phyloP scores from a whole-genome alignment of 2,888 invertebrate genomes.

The Calameuta pallipes region DNA sequence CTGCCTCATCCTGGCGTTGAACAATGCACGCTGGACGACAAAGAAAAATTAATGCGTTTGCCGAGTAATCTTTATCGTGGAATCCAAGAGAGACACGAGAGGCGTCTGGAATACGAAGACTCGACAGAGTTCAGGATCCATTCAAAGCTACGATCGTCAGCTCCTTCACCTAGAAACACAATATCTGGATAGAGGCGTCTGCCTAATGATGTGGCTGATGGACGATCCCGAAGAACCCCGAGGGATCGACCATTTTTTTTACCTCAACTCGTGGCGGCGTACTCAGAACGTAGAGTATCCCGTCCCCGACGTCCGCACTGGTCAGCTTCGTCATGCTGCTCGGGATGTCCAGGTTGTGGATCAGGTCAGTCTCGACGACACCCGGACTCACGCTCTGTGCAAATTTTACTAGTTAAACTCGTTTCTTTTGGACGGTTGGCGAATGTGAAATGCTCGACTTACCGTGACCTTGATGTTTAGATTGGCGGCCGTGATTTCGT shows the following conservation, averaged over 20 bases:
- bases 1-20: no score
- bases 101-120: no score
- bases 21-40: no score
- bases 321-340: no score
- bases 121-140: no score
- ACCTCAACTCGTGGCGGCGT: constrained; percentile 50
- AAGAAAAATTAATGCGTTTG: no score
- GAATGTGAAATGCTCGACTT: constrained; percentile 22
- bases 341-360: constrained; percentile 13
- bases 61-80: no score
- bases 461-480: constrained; percentile 65
- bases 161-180: constrained; percentile 37
- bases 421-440: no score
- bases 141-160: constrained; percentile 27
- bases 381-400: constrained; percentile 61
- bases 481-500: constrained; percentile 63
- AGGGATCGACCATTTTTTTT: background rate
- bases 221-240: no score
- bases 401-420: background rate
- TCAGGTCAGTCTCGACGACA: constrained; percentile 52
- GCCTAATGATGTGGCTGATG: no score
- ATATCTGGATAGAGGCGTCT: background rate
- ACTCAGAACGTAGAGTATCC: constrained; percentile 40
- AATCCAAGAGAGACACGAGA: no score
- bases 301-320: constrained; percentile 38